Percentiles rank a stretch among this genome's conserved stretches.
Conservation (phyloP, 2,888 invertebrate species). For the Agonopterix heracliana region DNA sequence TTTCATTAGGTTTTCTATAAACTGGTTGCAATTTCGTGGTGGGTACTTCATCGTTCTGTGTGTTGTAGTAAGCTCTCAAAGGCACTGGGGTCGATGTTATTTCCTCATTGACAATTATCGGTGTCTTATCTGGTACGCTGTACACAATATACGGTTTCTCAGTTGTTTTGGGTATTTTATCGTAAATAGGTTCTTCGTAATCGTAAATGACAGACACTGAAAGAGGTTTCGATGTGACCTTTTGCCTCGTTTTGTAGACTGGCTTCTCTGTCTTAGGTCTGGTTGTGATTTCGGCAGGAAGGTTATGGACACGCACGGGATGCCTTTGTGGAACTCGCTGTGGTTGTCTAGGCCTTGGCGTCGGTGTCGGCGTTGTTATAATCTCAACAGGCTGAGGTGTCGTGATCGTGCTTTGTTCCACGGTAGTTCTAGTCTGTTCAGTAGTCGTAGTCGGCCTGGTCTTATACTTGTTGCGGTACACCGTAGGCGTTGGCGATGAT, state of each 20-base stretch:
- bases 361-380: constrained; percentile 48
- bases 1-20: constrained; percentile 58
- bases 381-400: constrained; percentile 57
- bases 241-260: constrained; percentile 63
- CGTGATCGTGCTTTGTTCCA: constrained; percentile 56
- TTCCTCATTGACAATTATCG: constrained; percentile 46
- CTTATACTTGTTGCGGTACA: constrained; percentile 59
- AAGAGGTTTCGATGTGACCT: constrained; percentile 65
- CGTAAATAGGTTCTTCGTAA: constrained; percentile 60
- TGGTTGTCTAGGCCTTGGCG: constrained; percentile 52
- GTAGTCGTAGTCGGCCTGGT: constrained; percentile 59
- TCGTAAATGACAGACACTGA: constrained; percentile 69
- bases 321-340: constrained; percentile 59
- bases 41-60: constrained; percentile 69
- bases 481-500: constrained; percentile 42
- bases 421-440: constrained; percentile 48
- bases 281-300: constrained; percentile 51
- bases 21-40: constrained; percentile 74
- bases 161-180: constrained; percentile 55
- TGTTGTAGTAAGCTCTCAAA: constrained; percentile 76
- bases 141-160: constrained; percentile 72
- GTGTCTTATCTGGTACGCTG: constrained; percentile 61
- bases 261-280: constrained; percentile 65
- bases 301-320: constrained; percentile 60
- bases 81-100: constrained; percentile 79